A percentile compares a stretch with the other conserved stretches of the same genome.
Evolutionary conservation across 2,113 vertebrate genomes (phyloP).

Genomic region (Notarius quadriscutis): DNA sequence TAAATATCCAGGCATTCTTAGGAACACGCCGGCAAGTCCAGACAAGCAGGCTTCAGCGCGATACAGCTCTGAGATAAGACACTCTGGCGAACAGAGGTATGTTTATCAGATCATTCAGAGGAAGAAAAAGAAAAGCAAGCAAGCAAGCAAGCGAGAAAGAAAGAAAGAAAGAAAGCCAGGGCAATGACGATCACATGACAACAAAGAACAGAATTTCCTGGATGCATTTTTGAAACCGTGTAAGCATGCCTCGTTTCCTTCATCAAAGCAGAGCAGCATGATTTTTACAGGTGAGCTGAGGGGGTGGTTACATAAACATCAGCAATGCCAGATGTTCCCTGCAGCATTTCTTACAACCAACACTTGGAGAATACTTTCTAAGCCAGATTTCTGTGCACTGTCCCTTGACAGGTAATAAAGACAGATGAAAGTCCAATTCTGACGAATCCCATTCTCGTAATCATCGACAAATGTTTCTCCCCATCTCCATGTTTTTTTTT

Average conservation of each 20-base stretch:
- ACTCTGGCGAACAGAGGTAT: background rate
- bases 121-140: too few relatives aligned
- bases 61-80: conserved; percentile 1
- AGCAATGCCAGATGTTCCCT: background rate
- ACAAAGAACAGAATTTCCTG: background rate
- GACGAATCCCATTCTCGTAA: background rate
- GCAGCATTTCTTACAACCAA: background rate
- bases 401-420: background rate
- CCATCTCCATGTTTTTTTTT: background rate
- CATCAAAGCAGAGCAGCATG: background rate
- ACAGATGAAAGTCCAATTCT: background rate
- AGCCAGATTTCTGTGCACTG: background rate
- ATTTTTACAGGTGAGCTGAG: background rate
- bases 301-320: background rate
- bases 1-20: conserved; percentile 34
- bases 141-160: too few relatives aligned
- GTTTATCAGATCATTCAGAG: background rate
- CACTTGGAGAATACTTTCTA: background rate
- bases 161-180: background rate
- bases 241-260: background rate
- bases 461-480: background rate
- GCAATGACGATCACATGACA: background rate
- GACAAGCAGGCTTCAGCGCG: conserved; percentile 30
- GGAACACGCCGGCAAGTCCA: conserved; percentile 30
- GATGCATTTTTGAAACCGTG: background rate